These are phyloP conservation scores for Etheostoma perlongum DNA, from an alignment of 2,797 vertebrate genomes.

Conservation along the genomic window DNA sequence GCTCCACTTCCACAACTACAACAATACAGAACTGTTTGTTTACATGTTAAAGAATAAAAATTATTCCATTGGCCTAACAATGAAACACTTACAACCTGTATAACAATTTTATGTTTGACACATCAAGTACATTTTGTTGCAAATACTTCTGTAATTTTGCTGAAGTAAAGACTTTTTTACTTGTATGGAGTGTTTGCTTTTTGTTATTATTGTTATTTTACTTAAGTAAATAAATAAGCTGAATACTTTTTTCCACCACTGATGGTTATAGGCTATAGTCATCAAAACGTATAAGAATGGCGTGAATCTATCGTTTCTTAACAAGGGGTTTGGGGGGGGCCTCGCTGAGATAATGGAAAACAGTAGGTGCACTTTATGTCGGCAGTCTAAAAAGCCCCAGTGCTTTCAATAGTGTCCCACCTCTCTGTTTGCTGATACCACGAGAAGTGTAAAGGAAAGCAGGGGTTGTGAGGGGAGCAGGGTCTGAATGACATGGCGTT, in stretches of 20 bases:
- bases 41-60: neutral
- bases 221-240: slow-evolving; percentile 25
- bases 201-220: slow-evolving; percentile 1
- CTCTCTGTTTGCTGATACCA: slow-evolving; percentile 82
- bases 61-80: neutral
- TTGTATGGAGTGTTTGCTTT: neutral
- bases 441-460: slow-evolving; percentile 73
- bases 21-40: neutral
- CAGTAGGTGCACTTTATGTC: slow-evolving; percentile 72
- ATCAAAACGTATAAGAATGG: slow-evolving; percentile 38
- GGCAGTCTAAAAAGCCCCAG: slow-evolving; percentile 62
- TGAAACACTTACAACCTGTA: neutral
- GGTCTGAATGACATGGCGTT: slow-evolving; percentile 80
- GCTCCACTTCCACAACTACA: neutral
- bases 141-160: neutral
- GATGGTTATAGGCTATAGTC: neutral
- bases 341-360: slow-evolving; percentile 56
- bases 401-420: slow-evolving; percentile 71
- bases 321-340: slow-evolving; percentile 51
- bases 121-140: neutral
- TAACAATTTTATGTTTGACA: neutral
- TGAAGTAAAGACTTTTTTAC: neutral
- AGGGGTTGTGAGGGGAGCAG: slow-evolving; percentile 40
- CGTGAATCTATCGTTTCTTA: slow-evolving; percentile 67
- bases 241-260: slow-evolving; percentile 10